Evolutionary conservation across 2,797 vertebrate species (phyloP).

Genomic region (Spondyliosoma cantharus): DNA sequence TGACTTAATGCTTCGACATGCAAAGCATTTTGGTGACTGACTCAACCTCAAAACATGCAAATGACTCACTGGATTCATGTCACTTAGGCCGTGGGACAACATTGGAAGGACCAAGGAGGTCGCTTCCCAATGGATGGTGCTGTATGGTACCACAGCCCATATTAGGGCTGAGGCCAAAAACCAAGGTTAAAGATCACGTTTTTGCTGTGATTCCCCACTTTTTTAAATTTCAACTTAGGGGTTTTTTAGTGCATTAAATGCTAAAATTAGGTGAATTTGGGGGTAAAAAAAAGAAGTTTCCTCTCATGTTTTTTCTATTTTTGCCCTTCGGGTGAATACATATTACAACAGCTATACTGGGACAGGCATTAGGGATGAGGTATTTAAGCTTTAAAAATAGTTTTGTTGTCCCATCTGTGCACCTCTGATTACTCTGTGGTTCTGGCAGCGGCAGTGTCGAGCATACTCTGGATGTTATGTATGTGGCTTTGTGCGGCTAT

Average conservation of each 20-base stretch:
- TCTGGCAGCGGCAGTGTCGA: conserved; percentile 67
- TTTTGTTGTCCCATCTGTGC: conserved; percentile 70
- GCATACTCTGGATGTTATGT: conserved; percentile 47
- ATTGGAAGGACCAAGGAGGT: conserved; percentile 59
- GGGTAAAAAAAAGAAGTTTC: too few relatives aligned
- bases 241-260: conserved; percentile 50
- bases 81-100: conserved; percentile 70
- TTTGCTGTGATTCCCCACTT: conserved; percentile 31
- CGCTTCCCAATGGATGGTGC: conserved; percentile 62
- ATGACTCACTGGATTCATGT: conserved; percentile 73
- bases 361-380: conserved; percentile 53
- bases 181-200: conserved; percentile 54
- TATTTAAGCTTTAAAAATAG: conserved; percentile 75
- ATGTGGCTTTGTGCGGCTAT: conserved; percentile 18
- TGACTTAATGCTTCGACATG: conserved; percentile 45
- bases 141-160: conserved; percentile 59
- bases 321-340: conserved; percentile 18
- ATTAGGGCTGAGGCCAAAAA: conserved; percentile 42
- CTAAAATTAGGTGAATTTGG: conserved; percentile 56
- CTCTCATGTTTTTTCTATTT: conserved; percentile 3
- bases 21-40: conserved; percentile 59
- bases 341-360: conserved; percentile 58
- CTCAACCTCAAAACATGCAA: conserved; percentile 70
- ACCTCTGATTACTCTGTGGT: conserved; percentile 59
- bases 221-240: conserved; percentile 17